phyloP scores from a whole-genome alignment of 2,888 invertebrate genomes.

The Graphium colonna region DNA sequence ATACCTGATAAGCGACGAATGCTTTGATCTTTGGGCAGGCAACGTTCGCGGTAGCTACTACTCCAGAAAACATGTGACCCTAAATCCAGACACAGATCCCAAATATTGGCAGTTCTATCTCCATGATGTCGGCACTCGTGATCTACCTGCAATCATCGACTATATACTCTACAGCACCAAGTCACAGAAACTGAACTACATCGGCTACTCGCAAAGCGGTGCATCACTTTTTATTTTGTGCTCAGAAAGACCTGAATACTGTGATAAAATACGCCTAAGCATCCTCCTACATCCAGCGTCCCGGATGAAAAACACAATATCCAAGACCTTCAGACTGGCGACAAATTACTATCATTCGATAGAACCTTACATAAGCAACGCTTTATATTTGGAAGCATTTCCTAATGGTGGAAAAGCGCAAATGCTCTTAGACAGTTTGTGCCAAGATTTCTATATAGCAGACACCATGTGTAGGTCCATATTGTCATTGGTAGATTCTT shows the following conservation, averaged over 20 bases:
- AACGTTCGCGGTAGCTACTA: constrained; percentile 63
- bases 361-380: constrained; percentile 33
- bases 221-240: constrained; percentile 83
- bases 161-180: constrained; percentile 47
- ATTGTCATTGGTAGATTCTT: constrained; percentile 40
- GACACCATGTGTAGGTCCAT: constrained; percentile 38
- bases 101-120: constrained; percentile 76
- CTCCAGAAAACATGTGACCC: constrained; percentile 70
- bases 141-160: constrained; percentile 83
- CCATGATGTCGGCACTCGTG: constrained; percentile 87
- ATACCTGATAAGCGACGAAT: constrained; percentile 39
- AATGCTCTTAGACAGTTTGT: constrained; percentile 47
- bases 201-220: constrained; percentile 89
- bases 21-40: constrained; percentile 47
- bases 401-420: constrained; percentile 47
- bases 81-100: constrained; percentile 46
- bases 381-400: constrained; percentile 45
- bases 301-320: constrained; percentile 63
- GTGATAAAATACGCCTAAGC: constrained; percentile 80
- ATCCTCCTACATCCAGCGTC: constrained; percentile 83
- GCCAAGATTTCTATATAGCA: constrained; percentile 40
- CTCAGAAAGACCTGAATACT: constrained; percentile 82
- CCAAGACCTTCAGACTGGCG: constrained; percentile 35
- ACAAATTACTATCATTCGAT: constrained; percentile 30
- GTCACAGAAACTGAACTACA: constrained; percentile 51